Evolutionary conservation across 2,797 vertebrate genomes (phyloP).

Genomic region (Brotula barbata): DNA sequence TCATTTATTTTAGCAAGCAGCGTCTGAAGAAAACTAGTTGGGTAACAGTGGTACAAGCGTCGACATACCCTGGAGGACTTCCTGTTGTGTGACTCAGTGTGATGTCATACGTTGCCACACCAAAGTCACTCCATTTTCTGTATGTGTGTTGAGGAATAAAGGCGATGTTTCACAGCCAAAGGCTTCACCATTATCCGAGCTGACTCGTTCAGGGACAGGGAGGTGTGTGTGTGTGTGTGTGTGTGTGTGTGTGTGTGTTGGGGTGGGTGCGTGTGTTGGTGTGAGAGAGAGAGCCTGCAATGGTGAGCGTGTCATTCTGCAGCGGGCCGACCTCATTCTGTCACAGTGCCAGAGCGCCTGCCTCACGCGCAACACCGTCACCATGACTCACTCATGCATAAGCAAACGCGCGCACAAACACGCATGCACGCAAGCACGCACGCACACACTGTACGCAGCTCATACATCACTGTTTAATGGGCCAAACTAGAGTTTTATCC

Average conservation of each 20-base stretch:
- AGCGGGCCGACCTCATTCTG: slow-evolving; percentile 80
- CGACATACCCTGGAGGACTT: slow-evolving; percentile 27
- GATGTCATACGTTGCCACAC: slow-evolving; percentile 25
- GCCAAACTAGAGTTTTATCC: no score
- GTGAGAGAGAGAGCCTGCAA: slow-evolving; percentile 42
- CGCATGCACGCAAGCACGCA: no score
- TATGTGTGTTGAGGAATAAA: slow-evolving; percentile 43
- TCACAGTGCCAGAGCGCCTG: slow-evolving; percentile 73
- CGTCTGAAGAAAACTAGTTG: slow-evolving; percentile 27
- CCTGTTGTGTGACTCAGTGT: slow-evolving; percentile 27
- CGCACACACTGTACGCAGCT: slow-evolving; percentile 38
- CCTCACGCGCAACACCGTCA: slow-evolving; percentile 68
- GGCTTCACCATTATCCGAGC: slow-evolving; percentile 60
- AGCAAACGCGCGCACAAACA: slow-evolving; percentile 61
- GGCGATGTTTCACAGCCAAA: slow-evolving; percentile 63
- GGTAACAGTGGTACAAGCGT: slow-evolving; percentile 16
- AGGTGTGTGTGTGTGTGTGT: slow-evolving; percentile 22
- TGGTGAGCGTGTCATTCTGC: slow-evolving; percentile 72
- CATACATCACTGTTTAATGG: slow-evolving; percentile 31
- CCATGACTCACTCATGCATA: slow-evolving; percentile 71
- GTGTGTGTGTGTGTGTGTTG: slow-evolving; percentile 19
- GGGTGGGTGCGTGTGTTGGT: not conserved
- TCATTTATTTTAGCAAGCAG: no score
- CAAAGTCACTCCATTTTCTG: slow-evolving; percentile 6
- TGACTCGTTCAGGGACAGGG: slow-evolving; percentile 56